phyloP scores from a whole-genome alignment of 2,797 vertebrate species.

The Onychomys arenicola region DNA sequence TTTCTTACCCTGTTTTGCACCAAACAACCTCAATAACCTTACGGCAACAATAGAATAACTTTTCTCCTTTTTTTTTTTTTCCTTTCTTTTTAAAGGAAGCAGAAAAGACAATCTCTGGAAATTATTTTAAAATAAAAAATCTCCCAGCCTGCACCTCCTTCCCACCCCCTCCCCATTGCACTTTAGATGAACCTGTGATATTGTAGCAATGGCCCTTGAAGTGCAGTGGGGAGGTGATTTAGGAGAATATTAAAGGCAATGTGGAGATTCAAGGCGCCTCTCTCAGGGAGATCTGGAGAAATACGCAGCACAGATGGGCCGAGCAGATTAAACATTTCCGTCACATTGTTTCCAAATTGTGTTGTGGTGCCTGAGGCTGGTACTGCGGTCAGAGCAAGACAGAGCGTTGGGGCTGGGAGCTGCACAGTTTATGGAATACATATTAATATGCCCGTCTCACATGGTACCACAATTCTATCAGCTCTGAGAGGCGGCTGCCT shows the following conservation, averaged over 20 bases:
- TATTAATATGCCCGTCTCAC: slow-evolving; percentile 86
- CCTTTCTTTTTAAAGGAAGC: slow-evolving; percentile 76
- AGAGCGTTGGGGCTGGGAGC: slow-evolving; percentile 82
- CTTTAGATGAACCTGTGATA: slow-evolving; percentile 95
- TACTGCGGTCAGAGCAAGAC: slow-evolving; percentile 88
- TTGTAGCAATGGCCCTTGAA: slow-evolving; percentile 90
- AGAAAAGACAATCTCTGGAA: slow-evolving; percentile 81
- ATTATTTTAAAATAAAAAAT: slow-evolving; percentile 87
- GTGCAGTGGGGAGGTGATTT: slow-evolving; percentile 93
- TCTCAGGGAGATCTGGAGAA: slow-evolving; percentile 94
- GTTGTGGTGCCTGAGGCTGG: slow-evolving; percentile 93
- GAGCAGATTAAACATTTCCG: slow-evolving; percentile 96
- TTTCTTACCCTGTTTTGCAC: slow-evolving; percentile 80
- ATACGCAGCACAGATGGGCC: slow-evolving; percentile 95
- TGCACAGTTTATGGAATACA: slow-evolving; percentile 85
- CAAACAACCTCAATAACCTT: slow-evolving; percentile 83
- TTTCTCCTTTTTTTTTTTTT: slow-evolving; percentile 69
- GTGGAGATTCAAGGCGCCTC: slow-evolving; percentile 97
- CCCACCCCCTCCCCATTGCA: slow-evolving; percentile 87
- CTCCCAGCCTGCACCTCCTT: slow-evolving; percentile 67
- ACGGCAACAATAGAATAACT: slow-evolving; percentile 81
- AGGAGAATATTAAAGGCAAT: slow-evolving; percentile 96
- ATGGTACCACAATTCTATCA: slow-evolving; percentile 82
- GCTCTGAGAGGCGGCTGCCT: slow-evolving; percentile 67
- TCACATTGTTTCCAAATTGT: slow-evolving; percentile 94